Evolutionary conservation across 30 jellyfish, hydroid and myxozoan genomes (phyloP).

Genomic region (Chrysaora quinquecirrha): DNA sequence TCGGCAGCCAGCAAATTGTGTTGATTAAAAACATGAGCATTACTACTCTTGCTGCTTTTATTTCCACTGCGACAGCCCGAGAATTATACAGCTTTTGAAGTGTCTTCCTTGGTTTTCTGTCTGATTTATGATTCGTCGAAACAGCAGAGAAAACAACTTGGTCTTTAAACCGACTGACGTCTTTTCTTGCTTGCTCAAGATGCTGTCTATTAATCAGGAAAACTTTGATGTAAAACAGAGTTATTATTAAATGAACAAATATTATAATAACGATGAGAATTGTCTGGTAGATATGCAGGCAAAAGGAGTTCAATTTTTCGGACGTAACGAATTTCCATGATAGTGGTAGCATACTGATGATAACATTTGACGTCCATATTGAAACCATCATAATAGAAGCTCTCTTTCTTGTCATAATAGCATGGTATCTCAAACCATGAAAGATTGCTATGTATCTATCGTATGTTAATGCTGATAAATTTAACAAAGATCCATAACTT

Average conservation of each 20-base stretch:
- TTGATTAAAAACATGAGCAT: constrained; percentile 29
- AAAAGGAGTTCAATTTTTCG: not conserved
- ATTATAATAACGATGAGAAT: constrained; percentile 17
- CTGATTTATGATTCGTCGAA: not conserved
- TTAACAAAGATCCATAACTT: constrained; percentile 53
- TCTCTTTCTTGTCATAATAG: constrained; percentile 28
- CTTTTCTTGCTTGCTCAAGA: constrained; percentile 1
- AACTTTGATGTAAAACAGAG: constrained; percentile 36
- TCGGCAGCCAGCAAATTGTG: constrained; percentile 65
- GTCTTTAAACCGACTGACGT: constrained; percentile 9
- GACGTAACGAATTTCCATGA: constrained; percentile 35
- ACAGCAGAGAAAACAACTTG: not conserved
- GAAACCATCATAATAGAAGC: constrained; percentile 18
- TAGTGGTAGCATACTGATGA: constrained; percentile 50
- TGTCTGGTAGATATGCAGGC: constrained; percentile 36
- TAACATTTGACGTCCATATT: constrained; percentile 28
- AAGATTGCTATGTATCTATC: constrained; percentile 66
- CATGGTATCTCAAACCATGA: constrained; percentile 49
- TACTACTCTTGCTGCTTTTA: constrained; percentile 59
- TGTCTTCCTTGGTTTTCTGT: constrained; percentile 7
- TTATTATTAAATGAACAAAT: constrained; percentile 1
- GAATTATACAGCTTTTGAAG: constrained; percentile 28
- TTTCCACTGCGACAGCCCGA: constrained; percentile 54
- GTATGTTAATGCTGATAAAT: constrained; percentile 60
- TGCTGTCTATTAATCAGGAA: constrained; percentile 46